Conservation (phyloP, 2,888 invertebrate genomes). For the Axea sp. region DNA sequence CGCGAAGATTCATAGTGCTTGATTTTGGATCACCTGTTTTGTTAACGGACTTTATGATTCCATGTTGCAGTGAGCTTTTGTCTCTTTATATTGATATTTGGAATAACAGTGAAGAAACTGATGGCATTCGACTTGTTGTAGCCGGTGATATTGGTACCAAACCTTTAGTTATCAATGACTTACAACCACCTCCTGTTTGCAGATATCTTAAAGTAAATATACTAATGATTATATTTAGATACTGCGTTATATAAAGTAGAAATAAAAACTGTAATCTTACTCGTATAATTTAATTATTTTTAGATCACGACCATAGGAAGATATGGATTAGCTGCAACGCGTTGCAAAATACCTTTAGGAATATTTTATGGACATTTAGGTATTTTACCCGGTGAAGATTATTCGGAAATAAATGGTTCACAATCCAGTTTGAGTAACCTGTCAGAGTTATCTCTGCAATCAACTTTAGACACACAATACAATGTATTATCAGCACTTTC, state of each 20-base stretch:
- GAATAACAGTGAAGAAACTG: conserved; percentile 91
- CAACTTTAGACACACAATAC: conserved; percentile 82
- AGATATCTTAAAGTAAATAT: conserved; percentile 90
- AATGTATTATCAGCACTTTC: conserved; percentile 85
- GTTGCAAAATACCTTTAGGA: conserved; percentile 95
- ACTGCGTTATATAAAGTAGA: too few relatives aligned
- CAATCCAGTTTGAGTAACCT: conserved; percentile 71
- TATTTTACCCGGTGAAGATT: conserved; percentile 83
- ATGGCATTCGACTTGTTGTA: conserved; percentile 90
- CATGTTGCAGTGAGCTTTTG: conserved; percentile 89
- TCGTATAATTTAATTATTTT: too few relatives aligned
- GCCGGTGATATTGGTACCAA: conserved; percentile 93
- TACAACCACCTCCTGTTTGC: conserved; percentile 94
- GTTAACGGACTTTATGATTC: conserved; percentile 92
- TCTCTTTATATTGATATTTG: conserved; percentile 94
- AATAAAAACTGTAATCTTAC: too few relatives aligned
- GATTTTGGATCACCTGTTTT: conserved; percentile 94
- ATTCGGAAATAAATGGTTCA: conserved; percentile 74
- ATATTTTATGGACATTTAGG: conserved; percentile 95
- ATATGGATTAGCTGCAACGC: conserved; percentile 93
- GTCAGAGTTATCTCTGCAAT: conserved; percentile 69
- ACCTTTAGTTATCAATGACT: conserved; percentile 91
- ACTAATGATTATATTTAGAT: too few relatives aligned
- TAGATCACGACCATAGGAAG: conserved; percentile 94
- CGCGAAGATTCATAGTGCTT: conserved; percentile 93